These are phyloP conservation scores for Danionella dracula DNA, from an alignment of 2,797 vertebrate species.

Conservation along the genomic window DNA sequence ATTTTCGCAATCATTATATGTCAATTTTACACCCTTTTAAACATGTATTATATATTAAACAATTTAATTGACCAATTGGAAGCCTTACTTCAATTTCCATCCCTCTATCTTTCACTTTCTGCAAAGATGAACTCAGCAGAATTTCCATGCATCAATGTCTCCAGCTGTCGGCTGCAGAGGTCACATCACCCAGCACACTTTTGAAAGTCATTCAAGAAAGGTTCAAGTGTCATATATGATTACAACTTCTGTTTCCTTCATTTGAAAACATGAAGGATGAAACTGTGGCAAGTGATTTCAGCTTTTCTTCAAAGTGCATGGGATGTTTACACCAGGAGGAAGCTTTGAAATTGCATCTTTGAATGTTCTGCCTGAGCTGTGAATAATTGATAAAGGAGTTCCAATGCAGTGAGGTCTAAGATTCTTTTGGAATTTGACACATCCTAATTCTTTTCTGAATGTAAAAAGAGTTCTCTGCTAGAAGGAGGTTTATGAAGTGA, in stretches of 20 bases:
- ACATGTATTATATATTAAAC: too few relatives aligned
- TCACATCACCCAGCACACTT: conserved; percentile 27
- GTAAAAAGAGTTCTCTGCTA: conserved; percentile 2
- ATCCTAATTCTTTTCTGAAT: conserved; percentile 25
- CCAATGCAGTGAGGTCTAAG: conserved; percentile 18
- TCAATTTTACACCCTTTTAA: too few relatives aligned
- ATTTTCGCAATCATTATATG: too few relatives aligned
- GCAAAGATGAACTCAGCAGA: conserved; percentile 13
- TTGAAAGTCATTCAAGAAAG: conserved; percentile 26
- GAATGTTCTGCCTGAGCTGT: conserved; percentile 36
- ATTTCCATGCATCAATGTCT: background rate
- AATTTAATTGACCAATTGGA: too few relatives aligned
- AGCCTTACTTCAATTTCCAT: too few relatives aligned
- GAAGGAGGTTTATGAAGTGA: background rate
- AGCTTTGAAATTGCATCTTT: conserved; percentile 37
- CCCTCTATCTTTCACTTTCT: conserved; percentile 22
- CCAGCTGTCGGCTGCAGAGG: conserved; percentile 35
- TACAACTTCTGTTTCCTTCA: conserved; percentile 18
- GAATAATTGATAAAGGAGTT: conserved; percentile 44
- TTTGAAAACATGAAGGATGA: conserved; percentile 27
- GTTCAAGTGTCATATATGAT: conserved; percentile 22
- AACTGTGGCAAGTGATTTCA: conserved; percentile 10
- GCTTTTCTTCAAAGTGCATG: conserved; percentile 30
- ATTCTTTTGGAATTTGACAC: conserved; percentile 25
- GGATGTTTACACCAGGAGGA: conserved; percentile 39